Evolutionary conservation across 2,888 invertebrate species (phyloP).

Genomic region (Acanthococcus lagerstroemiae): DNA sequence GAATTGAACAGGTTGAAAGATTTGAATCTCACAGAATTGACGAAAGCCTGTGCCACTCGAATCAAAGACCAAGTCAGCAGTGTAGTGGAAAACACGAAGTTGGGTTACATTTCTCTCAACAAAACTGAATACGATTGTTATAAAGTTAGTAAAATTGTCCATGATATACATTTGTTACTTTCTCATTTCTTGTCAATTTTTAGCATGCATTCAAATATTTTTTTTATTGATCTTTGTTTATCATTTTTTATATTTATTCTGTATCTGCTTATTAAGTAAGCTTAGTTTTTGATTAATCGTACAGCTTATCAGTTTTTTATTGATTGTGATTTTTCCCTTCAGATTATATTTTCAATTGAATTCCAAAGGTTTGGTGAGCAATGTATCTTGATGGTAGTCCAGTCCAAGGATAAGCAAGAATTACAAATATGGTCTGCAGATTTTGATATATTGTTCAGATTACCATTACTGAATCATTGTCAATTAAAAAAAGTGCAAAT

Average conservation of each 20-base stretch:
- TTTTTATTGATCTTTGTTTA: too few species aligned
- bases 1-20: constrained; percentile 3
- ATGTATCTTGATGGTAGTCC: not conserved
- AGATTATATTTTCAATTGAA: not conserved
- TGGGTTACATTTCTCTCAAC: not conserved
- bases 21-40: constrained; percentile 5
- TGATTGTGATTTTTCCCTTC: too few species aligned
- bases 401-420: constrained; percentile 3
- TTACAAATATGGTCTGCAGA: constrained; percentile 9
- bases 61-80: not conserved
- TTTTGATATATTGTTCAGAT: not conserved
- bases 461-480: constrained; percentile 3
- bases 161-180: too few species aligned
- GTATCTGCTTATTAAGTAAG: not conserved
- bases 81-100: not conserved
- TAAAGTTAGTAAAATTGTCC: not conserved
- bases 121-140: not conserved
- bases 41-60: not conserved
- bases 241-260: too few species aligned
- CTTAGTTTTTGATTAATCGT: not conserved
- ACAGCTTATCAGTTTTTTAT: too few species aligned
- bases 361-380: not conserved
- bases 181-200: not conserved
- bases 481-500: constrained; percentile 4
- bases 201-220: too few species aligned